Evolutionary conservation across 2,888 invertebrate genomes (phyloP).

Genomic region (Encarsia formosa): DNA sequence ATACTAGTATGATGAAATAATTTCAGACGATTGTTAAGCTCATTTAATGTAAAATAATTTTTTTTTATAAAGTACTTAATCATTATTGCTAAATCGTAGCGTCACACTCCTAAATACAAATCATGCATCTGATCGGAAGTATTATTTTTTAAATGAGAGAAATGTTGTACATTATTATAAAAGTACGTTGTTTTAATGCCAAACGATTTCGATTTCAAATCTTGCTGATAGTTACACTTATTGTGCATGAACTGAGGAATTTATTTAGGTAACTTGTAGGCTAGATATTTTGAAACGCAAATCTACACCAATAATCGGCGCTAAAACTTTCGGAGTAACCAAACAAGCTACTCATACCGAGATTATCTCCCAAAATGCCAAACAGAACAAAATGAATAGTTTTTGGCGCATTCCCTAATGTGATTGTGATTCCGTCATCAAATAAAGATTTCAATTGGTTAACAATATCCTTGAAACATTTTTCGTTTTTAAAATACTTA

Average conservation of each 20-base stretch:
- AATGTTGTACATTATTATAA: conserved; percentile 8
- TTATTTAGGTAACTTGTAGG: not conserved
- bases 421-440: not conserved
- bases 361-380: not conserved
- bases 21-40: conserved; percentile 30
- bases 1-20: conserved; percentile 28
- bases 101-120: conserved; percentile 33
- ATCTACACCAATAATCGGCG: not conserved
- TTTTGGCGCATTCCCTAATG: too few species aligned
- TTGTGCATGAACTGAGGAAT: not conserved
- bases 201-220: not conserved
- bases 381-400: not conserved
- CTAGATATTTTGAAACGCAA: not conserved
- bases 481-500: conserved; percentile 17
- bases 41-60: conserved; percentile 27
- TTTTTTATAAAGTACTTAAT: conserved; percentile 27
- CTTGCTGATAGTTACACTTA: not conserved
- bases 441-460: not conserved
- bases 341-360: not conserved
- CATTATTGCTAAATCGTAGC: conserved; percentile 37
- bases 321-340: not conserved
- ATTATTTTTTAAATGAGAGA: conserved; percentile 36
- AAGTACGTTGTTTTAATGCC: not conserved
- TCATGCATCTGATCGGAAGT: conserved; percentile 42
- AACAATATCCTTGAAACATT: not conserved